Conservation (phyloP, 2,888 invertebrate genomes). For the Drosophila antonietae region DNA sequence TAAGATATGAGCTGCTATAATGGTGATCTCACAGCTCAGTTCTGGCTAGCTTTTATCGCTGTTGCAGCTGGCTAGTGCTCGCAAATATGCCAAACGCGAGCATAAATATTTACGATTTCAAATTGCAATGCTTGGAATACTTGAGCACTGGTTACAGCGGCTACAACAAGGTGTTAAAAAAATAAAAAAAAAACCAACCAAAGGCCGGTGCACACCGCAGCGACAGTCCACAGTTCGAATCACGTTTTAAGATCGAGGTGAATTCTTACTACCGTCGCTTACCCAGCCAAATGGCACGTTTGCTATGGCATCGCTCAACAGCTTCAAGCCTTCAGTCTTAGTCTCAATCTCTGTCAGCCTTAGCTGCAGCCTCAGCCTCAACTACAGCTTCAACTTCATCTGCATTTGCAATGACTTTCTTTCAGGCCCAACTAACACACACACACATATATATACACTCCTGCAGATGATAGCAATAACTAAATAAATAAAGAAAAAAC, state of each 20-base stretch:
- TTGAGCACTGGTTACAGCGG: constrained; percentile 36
- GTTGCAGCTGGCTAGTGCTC: constrained; percentile 24
- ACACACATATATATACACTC: constrained; percentile 1
- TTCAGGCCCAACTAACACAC: constrained; percentile 24
- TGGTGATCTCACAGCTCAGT: constrained; percentile 10
- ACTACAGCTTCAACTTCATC: constrained; percentile 10
- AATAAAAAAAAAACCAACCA: constrained; percentile 10
- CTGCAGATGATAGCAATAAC: constrained; percentile 1
- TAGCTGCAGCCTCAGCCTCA: constrained; percentile 4
- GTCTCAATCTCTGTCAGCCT: background rate
- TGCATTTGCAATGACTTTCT: constrained; percentile 43
- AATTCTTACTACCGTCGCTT: constrained; percentile 55
- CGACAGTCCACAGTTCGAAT: constrained; percentile 49
- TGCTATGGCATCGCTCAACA: constrained; percentile 13
- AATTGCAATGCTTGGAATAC: constrained; percentile 57
- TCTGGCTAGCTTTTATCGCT: constrained; percentile 16
- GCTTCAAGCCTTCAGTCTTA: constrained; percentile 4
- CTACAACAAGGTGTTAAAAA: constrained; percentile 50
- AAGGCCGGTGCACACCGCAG: constrained; percentile 36
- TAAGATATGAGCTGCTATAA: constrained; percentile 7
- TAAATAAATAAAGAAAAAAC: constrained; percentile 1
- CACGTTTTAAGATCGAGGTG: constrained; percentile 84
- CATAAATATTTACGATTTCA: constrained; percentile 52
- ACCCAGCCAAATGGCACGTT: constrained; percentile 62
- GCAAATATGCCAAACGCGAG: constrained; percentile 54